phyloP scores from a whole-genome alignment of 2,113 vertebrate species.

The Oxyruncus cristatus region DNA sequence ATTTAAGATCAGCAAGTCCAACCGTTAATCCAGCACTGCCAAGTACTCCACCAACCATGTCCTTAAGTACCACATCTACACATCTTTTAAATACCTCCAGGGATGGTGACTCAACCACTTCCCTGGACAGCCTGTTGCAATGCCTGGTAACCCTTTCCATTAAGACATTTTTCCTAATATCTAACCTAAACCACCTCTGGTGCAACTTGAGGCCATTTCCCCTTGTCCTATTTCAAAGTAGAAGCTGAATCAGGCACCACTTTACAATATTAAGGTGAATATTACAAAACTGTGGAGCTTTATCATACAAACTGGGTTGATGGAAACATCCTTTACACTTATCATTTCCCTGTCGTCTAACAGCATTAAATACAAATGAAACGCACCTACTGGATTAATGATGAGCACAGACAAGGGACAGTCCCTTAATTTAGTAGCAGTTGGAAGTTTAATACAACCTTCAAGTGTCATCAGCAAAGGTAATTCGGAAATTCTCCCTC shows the following conservation, averaged over 20 bases:
- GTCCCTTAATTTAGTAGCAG: slow-evolving; percentile 47
- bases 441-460: slow-evolving; percentile 55
- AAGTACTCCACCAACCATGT: not conserved
- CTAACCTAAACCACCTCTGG: not conserved
- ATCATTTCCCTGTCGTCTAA: not conserved
- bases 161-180: not conserved
- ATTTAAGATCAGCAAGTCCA: not conserved
- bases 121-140: not conserved
- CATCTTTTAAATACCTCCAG: not conserved
- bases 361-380: slow-evolving; percentile 9
- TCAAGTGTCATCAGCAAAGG: slow-evolving; percentile 48
- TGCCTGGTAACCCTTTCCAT: not conserved
- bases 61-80: not conserved
- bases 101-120: not conserved
- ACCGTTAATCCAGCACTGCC: not conserved
- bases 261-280: not conserved
- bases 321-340: not conserved
- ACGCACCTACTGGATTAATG: slow-evolving; percentile 11
- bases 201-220: not conserved
- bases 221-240: not conserved
- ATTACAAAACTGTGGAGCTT: not conserved
- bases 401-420: slow-evolving; percentile 26
- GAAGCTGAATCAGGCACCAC: not conserved
- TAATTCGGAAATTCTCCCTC: slow-evolving; percentile 45
- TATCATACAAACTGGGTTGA: not conserved